Base-by-base conservation (phyloP, 2,797 vertebrate genomes). In the Nyctibius grandis region DNA sequence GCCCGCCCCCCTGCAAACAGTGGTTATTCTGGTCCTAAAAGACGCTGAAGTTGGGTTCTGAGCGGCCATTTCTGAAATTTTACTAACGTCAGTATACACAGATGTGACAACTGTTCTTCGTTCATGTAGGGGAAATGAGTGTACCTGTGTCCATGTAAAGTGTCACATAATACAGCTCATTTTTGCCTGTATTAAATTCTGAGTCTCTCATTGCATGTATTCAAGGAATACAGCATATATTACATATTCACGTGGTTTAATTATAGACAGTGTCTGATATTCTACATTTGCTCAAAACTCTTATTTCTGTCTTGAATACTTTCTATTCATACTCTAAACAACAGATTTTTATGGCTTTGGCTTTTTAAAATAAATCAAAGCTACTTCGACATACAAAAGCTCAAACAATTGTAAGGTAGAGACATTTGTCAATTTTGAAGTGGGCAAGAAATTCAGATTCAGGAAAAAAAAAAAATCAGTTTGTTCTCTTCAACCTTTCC, bases 301-400 rank as follows among this genome's bases (percentile, higher is more conserved):
- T n/a, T 48, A 0, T 60, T 87, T 93, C 44, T 76, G 36, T 38
- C 53, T 67, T 36, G n/a, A 81, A 60, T 78, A 33, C 12, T 54
- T 93, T 31, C 22, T 53, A 9, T 70, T 77, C 85, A 26, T 75
- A 28, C 50, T 54, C 65, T 48, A 54, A 86, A 33, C 31, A 73
- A 64, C 38, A 51, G 22, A 63, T 85, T 44, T 81, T 31, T 48
- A 63, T 44, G 50, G n/a, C 42, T 78, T 79, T 86, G 65, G 42
- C 51, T 85, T 93, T 84, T 81, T 19, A 42, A 94, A 94, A 81
- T 48, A 59, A 93, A 79, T 95, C 40, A 36, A 91, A 91, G 26
- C 48, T 56, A 8, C 67, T 88, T 75, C 54, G 40, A 51, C 12
- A 8, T 57, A 61, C 28, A 82, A 74, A 69, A 93, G 34, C 59